Base-by-base conservation (phyloP, 1,140 invertebrate species). In the Monomorium pharaonis region DNA sequence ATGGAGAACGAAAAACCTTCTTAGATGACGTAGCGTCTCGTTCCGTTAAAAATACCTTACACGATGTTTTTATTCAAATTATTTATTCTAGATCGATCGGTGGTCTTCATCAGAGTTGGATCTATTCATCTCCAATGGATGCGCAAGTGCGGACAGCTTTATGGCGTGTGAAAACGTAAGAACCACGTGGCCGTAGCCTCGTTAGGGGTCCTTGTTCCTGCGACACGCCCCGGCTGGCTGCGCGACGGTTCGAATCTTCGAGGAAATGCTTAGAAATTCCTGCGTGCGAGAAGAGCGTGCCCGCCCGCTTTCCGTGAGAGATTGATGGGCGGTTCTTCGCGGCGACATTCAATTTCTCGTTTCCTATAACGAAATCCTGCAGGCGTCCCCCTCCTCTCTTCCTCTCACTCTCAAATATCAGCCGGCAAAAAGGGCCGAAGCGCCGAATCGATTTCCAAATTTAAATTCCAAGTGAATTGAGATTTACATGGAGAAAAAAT, bases 111-210 rank as follows among this genome's bases (percentile, higher is more conserved):
- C 74, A 5, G 27, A 44, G 84, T 42, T 30, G 63, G 51, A 69
- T 74, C 78, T 83, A 83, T 83, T 83, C 37, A 81, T 81, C 65
- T 74, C 18, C 51, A 14, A 3, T 10, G 10, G 78, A 51, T 24
- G 78, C 85, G 88, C 89, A 90, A 89, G 92, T 89, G 93, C 62
- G 77, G 91, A 94, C 92, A 94, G 92, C 77, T 94, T 94, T 92
- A 92, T 78, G 85, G 90, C 88, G 92, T 93, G 93, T 93, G 92
- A 93, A 93, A 93, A 94, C 91, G 92, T 75, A 86, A 87, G 63
- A 69, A 87, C 87, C 91, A 91, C 91, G 85, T 90, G 90, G 76
- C 72, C 81, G 24, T 24, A 74, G 30, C 49, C 78, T 83, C 54
- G 65, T 81, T 65, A 81, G 51, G 58, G 58, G 58, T 62, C 56